Base-by-base conservation (phyloP, 2,113 vertebrate genomes). In the Hystrix brachyura region DNA sequence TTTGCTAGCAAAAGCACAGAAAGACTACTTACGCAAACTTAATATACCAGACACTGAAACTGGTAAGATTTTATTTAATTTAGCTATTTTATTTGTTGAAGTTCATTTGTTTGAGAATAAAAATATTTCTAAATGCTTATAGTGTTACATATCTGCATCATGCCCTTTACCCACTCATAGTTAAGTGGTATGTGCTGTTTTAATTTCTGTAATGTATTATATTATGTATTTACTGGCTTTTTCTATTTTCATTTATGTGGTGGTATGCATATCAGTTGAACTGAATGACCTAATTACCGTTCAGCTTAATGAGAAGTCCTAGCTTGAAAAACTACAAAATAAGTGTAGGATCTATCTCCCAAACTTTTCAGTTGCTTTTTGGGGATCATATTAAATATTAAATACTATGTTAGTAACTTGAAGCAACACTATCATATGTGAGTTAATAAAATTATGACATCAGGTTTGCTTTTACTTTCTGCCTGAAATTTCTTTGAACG, bases 1-100 rank as follows among this genome's bases (percentile, higher is more conserved):
- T 92, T 98, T 98, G 97, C 98, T 99, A 97, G 99, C 99, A 96
- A 99, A 98, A 98, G 98, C 98, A 98, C 99, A 99, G 95, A 99
- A 99, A 98, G 99, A 99, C 97, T 99, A 99, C 95, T 99, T 99
- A 95, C 99, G 99, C 98, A 99, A 99, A 99, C 98, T 99, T 98
- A 99, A 98, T 85, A 98, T 98, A 98, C 99, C 99, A 99, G 99
- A 99, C 98, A 95, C 98, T 96, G 97, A 98, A 97, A 98, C 98
- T 98, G 99, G 99, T 99, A 99, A 99, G 97, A 48, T 79, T 97
- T 67, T 92, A 96, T 97, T 98, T 98, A 97, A 97, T 96, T 76
- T 69, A 69, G 67, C 97, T 97, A 97, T 90, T 96, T 86, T 80
- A 69, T 80, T 94, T 38, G 17, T 92, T 91, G 43, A 92, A 90